A percentile compares a stretch with the other conserved stretches of the same genome.
Conservation (phyloP, 2,113 vertebrate species). For the Typhlomys cinereus region DNA sequence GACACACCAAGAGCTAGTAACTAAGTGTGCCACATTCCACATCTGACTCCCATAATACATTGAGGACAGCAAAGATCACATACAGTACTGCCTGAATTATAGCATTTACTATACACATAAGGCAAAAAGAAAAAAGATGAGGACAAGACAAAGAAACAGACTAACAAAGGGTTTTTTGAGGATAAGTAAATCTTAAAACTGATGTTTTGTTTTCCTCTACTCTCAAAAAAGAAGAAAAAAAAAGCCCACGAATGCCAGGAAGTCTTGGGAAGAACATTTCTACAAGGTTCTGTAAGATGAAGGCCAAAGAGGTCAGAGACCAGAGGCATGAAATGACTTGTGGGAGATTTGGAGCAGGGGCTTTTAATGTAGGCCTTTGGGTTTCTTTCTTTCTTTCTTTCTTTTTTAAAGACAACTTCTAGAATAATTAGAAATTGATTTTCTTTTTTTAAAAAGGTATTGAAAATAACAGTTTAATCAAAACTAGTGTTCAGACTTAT, state of each 20-base stretch:
- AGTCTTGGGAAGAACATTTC: background rate
- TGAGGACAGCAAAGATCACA: background rate
- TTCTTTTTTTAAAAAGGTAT: constrained; percentile 37
- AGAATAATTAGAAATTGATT: constrained; percentile 23
- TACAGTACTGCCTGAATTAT: background rate
- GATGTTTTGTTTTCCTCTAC: accelerated
- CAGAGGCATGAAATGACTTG: background rate
- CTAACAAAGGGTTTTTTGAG: background rate
- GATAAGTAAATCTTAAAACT: background rate
- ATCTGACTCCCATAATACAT: background rate
- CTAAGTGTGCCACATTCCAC: background rate
- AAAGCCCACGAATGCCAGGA: background rate
- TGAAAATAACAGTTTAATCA: constrained; percentile 19
- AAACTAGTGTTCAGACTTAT: constrained; percentile 17
- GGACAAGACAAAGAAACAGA: background rate
- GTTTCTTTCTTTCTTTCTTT: too few relatives aligned
- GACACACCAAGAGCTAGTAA: background rate
- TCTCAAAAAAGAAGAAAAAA: background rate
- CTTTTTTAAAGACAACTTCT: constrained; percentile 3
- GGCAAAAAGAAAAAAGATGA: background rate
- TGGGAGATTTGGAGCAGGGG: background rate
- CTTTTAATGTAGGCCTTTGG: background rate
- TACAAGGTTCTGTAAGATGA: background rate
- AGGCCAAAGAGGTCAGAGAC: background rate
- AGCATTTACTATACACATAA: background rate